Base-by-base conservation (phyloP, 2,888 invertebrate genomes). In the Cheilosia impressa region DNA sequence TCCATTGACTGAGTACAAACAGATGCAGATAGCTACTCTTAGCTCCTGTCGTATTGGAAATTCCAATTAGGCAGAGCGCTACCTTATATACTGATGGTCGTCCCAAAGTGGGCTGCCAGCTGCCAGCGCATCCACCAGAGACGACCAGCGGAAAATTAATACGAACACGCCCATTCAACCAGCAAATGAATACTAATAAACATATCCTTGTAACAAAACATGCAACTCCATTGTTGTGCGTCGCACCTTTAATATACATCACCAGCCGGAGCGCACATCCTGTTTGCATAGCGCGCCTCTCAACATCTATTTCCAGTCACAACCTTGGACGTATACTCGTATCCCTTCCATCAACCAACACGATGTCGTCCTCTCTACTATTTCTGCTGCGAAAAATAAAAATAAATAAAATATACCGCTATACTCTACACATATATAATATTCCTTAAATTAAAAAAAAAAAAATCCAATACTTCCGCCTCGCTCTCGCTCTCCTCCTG, bases 171-270 rank as follows among this genome's bases (percentile, higher is more conserved):
- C 75, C 75, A 84, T 84, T 84, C 80, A 81, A 68, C 71, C 66
- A 71, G 76, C 81, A 85, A 81, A 85, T 85, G 80, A 81, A 85
- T 85, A 72, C 85, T 81, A 81, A 72, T 85, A 85, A 81, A 81
- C 85, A 85, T 85, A 77, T 85, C 76, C 85, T 85, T 77, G 81
- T 72, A 81, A 85, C 60, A 85, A 81, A 81, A 80, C 85, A 80
- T 77, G 63, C 24, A 68, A 72, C 38, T 62, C 52, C 58, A 85
- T 85, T 85, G 85, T 85, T 77, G 66, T 63, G 57, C 22, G 57
- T 66, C 76, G 62, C 85, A 81, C 71, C 85, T 77, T 81, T 81
- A 85, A 77, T 81, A 85, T 62, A 53, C 43, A 38, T 27, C 52
- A 62, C 47, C 58, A 31, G 58, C 60, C 79, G 55, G 69, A 57